Percentiles rank a stretch among this genome's conserved stretches.
phyloP scores from a whole-genome alignment of 2,888 invertebrate species.

The Sinohyriopsis cumingii region DNA sequence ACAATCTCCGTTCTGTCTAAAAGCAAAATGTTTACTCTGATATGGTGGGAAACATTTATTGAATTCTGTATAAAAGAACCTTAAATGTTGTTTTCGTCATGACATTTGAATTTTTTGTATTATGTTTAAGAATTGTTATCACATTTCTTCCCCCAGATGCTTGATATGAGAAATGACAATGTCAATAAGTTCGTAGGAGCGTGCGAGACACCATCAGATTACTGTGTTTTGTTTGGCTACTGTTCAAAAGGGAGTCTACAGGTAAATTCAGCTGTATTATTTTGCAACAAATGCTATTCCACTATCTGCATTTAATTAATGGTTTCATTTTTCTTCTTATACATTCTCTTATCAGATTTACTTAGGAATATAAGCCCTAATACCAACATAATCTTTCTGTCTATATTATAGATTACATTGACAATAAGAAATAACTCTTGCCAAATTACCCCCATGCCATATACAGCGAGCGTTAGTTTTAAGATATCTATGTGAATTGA shows the following conservation, averaged over 20 bases:
- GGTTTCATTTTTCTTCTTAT: background rate
- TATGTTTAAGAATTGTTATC: background rate
- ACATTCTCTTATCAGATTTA: no score
- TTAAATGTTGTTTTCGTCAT: background rate
- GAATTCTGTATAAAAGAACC: no score
- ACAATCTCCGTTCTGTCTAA: no score
- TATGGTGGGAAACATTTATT: no score
- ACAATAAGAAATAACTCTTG: no score
- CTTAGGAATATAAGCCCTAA: no score
- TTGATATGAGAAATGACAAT: slow-evolving; percentile 88
- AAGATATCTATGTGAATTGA: no score
- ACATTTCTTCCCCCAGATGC: slow-evolving; percentile 78
- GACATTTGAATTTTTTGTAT: background rate
- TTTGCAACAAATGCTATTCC: background rate
- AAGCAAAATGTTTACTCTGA: no score
- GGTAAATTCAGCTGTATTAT: slow-evolving; percentile 38
- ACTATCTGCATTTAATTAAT: background rate
- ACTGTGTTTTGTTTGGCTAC: slow-evolving; percentile 85
- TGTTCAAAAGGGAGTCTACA: slow-evolving; percentile 87
- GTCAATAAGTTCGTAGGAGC: slow-evolving; percentile 88
- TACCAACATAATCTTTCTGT: no score
- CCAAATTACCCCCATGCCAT: no score
- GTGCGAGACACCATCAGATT: slow-evolving; percentile 83
- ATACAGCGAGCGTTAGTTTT: no score
- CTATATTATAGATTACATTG: no score